Percentiles rank a stretch among this genome's conserved stretches.
These are phyloP conservation scores for Amblyjoppa fuscipennis DNA, from an alignment of 2,888 invertebrate species.

Conservation along the genomic window DNA sequence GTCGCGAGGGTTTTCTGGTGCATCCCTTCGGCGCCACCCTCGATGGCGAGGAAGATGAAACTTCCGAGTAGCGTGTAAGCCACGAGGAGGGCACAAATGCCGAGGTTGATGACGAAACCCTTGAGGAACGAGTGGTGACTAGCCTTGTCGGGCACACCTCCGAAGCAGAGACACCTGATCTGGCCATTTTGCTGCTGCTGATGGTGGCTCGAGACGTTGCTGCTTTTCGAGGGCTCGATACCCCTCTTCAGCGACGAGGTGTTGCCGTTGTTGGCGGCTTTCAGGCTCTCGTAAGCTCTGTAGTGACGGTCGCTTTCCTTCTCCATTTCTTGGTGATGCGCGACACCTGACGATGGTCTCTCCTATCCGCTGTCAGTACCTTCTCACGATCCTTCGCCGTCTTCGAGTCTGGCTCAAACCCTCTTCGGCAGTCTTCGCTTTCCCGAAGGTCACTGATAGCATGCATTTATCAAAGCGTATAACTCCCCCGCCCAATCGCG, in stretches of 20 bases:
- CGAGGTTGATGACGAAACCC: constrained; percentile 92
- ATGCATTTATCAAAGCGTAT: constrained; percentile 36
- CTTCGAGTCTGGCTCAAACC: constrained; percentile 20
- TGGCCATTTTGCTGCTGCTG: constrained; percentile 75
- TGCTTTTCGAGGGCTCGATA: constrained; percentile 71
- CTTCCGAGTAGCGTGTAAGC: constrained; percentile 93
- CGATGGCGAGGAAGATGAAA: constrained; percentile 94
- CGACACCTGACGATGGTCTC: constrained; percentile 28
- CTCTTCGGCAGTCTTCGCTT: constrained; percentile 11
- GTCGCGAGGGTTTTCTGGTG: constrained; percentile 88
- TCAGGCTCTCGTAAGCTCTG: constrained; percentile 84
- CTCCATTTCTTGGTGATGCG: constrained; percentile 77
- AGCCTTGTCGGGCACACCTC: constrained; percentile 83
- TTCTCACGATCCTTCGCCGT: constrained; percentile 25
- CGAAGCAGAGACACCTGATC: constrained; percentile 83
- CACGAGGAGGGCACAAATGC: constrained; percentile 92
- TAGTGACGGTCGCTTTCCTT: constrained; percentile 82
- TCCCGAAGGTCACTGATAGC: constrained; percentile 12
- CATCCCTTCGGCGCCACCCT: constrained; percentile 88
- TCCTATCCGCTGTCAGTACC: constrained; percentile 7
- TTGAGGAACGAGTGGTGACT: constrained; percentile 88
- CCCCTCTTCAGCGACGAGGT: constrained; percentile 82
- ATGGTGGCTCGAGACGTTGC: constrained; percentile 47
- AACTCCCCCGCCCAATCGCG: not conserved
- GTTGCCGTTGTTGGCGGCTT: constrained; percentile 84